phyloP scores from a whole-genome alignment of 30 jellyfish, hydroid and myxozoan genomes.

The Hydractinia symbiolongicarpus region DNA sequence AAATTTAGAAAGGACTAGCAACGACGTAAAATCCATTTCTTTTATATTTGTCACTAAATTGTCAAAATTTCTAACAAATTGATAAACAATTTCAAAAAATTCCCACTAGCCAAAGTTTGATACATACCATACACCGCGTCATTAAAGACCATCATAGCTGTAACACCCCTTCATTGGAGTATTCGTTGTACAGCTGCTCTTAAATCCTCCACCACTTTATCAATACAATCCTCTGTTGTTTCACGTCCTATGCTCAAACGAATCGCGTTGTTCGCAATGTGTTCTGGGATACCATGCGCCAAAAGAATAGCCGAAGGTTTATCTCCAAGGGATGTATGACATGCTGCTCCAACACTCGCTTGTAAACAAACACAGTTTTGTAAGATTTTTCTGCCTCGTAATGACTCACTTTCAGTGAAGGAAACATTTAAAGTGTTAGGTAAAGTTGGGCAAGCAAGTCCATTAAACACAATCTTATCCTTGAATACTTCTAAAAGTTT shows the following conservation, averaged over 20 bases:
- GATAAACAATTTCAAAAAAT: too few species aligned
- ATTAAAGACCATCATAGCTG: too few species aligned
- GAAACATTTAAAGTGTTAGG: slow-evolving; percentile 92
- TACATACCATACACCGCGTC: too few species aligned
- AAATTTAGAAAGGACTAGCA: too few species aligned
- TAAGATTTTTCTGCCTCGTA: slow-evolving; percentile 53
- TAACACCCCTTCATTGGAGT: too few species aligned
- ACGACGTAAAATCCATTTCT: too few species aligned
- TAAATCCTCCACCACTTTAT: slow-evolving; percentile 57
- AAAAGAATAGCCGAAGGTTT: slow-evolving; percentile 64
- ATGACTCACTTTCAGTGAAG: slow-evolving; percentile 32
- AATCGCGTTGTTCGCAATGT: slow-evolving; percentile 67
- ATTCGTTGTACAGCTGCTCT: slow-evolving; percentile 19
- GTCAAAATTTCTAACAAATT: too few species aligned
- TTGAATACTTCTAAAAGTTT: slow-evolving; percentile 38
- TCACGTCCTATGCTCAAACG: slow-evolving; percentile 87
- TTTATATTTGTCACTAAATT: too few species aligned
- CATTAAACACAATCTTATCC: slow-evolving; percentile 10
- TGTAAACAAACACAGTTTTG: slow-evolving; percentile 39
- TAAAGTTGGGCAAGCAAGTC: slow-evolving; percentile 20
- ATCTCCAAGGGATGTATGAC: slow-evolving; percentile 72
- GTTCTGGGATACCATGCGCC: slow-evolving; percentile 76
- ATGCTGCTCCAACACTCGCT: slow-evolving; percentile 99
- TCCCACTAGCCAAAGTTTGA: too few species aligned
- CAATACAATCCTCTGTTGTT: slow-evolving; percentile 66